phyloP scores from a whole-genome alignment of 2,888 invertebrate species.

The Stenurella melanura region DNA sequence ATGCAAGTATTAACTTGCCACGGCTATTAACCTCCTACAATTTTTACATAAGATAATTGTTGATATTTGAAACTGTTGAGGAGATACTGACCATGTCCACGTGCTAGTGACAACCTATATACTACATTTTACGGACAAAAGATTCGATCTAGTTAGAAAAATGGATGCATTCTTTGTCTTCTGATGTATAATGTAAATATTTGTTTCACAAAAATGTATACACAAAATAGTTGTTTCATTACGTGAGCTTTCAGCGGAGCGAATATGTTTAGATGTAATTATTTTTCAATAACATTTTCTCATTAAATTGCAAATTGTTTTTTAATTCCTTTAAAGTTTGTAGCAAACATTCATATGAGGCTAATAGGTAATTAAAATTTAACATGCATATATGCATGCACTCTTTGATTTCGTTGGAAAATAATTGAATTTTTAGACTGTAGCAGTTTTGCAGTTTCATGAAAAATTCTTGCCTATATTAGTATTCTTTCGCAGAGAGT shows the following conservation, averaged over 20 bases:
- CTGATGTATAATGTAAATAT: too few relatives aligned
- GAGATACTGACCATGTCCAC: too few relatives aligned
- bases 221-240: constrained; percentile 1
- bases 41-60: too few relatives aligned
- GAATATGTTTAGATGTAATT: constrained; percentile 15
- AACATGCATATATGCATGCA: constrained; percentile 26
- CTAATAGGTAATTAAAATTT: constrained; percentile 26
- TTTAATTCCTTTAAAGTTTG: constrained; percentile 28
- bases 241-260: neutral
- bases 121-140: too few relatives aligned
- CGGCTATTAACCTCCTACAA: too few relatives aligned
- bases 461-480: neutral
- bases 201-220: neutral
- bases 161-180: too few relatives aligned
- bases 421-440: constrained; percentile 29
- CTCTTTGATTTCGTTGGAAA: constrained; percentile 31
- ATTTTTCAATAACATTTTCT: constrained; percentile 10
- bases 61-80: too few relatives aligned
- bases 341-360: constrained; percentile 6
- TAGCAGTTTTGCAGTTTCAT: neutral
- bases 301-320: constrained; percentile 8
- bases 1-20: too few relatives aligned
- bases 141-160: too few relatives aligned
- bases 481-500: neutral
- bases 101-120: too few relatives aligned